Conservation (phyloP, 2,888 invertebrate genomes). For the Pammene fasciana region DNA sequence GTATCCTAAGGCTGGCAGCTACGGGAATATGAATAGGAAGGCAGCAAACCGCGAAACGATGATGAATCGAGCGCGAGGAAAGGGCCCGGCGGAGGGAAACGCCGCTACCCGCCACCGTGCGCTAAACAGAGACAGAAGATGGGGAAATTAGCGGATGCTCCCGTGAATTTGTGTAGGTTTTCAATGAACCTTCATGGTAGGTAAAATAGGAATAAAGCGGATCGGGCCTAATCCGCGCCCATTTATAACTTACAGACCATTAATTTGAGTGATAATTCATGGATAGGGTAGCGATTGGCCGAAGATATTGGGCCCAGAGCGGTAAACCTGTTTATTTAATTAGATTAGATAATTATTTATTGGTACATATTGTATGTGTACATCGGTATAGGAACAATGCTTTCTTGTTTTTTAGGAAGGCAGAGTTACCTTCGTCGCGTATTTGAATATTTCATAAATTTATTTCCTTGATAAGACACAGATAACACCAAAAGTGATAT, state of each 20-base stretch:
- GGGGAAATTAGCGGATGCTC: constrained; percentile 79
- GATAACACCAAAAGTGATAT: constrained; percentile 38
- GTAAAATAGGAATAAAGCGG: constrained; percentile 83
- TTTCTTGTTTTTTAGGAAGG: constrained; percentile 3
- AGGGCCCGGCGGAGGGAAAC: constrained; percentile 70
- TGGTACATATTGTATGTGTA: not conserved
- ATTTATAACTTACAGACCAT: constrained; percentile 84
- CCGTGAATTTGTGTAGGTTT: constrained; percentile 82
- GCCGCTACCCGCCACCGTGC: constrained; percentile 48
- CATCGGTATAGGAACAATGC: not conserved
- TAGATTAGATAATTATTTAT: constrained; percentile 34
- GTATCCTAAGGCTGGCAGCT: constrained; percentile 29
- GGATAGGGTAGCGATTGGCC: constrained; percentile 74
- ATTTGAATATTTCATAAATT: constrained; percentile 33
- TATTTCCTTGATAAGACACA: constrained; percentile 34
- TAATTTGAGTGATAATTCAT: constrained; percentile 82
- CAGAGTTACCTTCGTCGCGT: not conserved
- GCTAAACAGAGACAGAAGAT: constrained; percentile 61
- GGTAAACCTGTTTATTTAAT: constrained; percentile 45
- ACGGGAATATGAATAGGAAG: constrained; percentile 81
- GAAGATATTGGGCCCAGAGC: constrained; percentile 66
- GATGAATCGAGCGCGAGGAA: constrained; percentile 79
- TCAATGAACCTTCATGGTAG: constrained; percentile 83
- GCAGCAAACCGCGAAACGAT: constrained; percentile 83
- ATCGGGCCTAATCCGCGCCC: constrained; percentile 78